Conservation (phyloP, 1,140 invertebrate species). For the Meloidogyne floridensis region DNA sequence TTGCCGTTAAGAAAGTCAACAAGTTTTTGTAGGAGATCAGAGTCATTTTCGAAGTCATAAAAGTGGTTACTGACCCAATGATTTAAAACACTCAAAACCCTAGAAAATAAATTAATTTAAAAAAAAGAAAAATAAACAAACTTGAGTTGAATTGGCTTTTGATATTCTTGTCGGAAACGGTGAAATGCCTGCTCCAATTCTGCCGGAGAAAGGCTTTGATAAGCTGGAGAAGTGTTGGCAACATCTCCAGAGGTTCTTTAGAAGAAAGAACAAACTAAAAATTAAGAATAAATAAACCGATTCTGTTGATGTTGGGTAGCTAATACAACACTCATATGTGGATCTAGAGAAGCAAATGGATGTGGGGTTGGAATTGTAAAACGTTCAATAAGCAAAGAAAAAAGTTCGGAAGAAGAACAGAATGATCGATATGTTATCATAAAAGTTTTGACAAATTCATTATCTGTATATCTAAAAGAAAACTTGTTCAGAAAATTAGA, state of each 20-base stretch:
- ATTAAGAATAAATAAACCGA: constrained; percentile 3
- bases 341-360: constrained; percentile 54
- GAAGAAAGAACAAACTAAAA: background rate
- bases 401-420: constrained; percentile 74
- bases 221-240: background rate
- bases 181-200: constrained; percentile 71
- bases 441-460: constrained; percentile 93
- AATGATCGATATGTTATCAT: constrained; percentile 87
- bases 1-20: constrained; percentile 84
- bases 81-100: constrained; percentile 90
- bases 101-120: constrained; percentile 14
- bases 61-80: constrained; percentile 99
- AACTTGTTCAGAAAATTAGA: too few relatives aligned
- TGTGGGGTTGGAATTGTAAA: constrained; percentile 87
- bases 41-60: constrained; percentile 94
- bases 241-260: background rate
- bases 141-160: constrained; percentile 93
- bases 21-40: constrained; percentile 78
- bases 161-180: constrained; percentile 82
- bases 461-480: constrained; percentile 84
- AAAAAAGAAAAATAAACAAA: constrained; percentile 6
- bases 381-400: constrained; percentile 85
- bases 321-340: constrained; percentile 32
- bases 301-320: constrained; percentile 15
- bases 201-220: constrained; percentile 70